Base-by-base conservation (phyloP, 2,888 invertebrate species). In the Blomia tropicalis region DNA sequence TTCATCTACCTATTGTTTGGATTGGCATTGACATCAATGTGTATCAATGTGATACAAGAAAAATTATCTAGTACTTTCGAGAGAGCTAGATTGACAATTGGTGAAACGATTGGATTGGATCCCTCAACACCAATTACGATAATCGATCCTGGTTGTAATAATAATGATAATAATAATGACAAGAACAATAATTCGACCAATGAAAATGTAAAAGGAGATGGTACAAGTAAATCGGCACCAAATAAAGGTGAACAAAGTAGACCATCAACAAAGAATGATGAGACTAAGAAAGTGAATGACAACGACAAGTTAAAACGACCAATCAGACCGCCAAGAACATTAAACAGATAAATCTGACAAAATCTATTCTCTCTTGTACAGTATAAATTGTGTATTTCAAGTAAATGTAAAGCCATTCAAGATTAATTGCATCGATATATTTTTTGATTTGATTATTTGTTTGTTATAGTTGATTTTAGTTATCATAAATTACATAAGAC, bases 1-100 rank as follows among this genome's bases (percentile, higher is more conserved):
- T 91, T 92, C 70, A 79, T 92, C 54, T 93, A 96, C 72, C 77
- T 96, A 62, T 84, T 95, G 25, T 88, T 96, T 70, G 96, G 96
- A 5, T 77, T 96, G 64, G 89, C 95, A 0, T 77, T 96, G 23
- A 93, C 93, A 59, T 90, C 93, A 68, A 93, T 95, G 92, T 89
- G 90, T 74, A 88, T 96, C 70, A 93, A 92, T 71, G 91, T 95
- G 19, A 89, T 93, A 0, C 92, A 92, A 77, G 83, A 60, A 44
- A 65, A 65, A 56, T 47, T 65, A 27, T 47, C 51, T 41, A 36
- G 59, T n/a, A 65, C 65, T 23, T 65, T 65, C 47, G 54, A 60
- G 27, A 56, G 41, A 27, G 65, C 64, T 2, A 65, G 60, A 47
- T n/a, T 65, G 1, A 58, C 58, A 47, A 64, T 65, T 23, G 65